Evolutionary conservation across 2,888 invertebrate genomes (phyloP).

Genomic region (Parochlus steinenii): DNA sequence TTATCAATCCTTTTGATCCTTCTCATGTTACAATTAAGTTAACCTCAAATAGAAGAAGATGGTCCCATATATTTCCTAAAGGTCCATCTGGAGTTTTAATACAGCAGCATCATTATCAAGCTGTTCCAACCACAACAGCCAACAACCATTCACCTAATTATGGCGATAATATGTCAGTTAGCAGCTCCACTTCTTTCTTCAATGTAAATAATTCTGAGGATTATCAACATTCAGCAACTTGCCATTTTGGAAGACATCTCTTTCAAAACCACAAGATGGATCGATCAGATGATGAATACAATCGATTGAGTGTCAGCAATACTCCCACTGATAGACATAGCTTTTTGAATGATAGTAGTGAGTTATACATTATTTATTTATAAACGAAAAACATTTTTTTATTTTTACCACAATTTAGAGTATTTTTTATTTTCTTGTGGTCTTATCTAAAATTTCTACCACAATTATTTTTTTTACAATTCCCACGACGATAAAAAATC

Average conservation of each 20-base stretch:
- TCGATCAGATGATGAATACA: constrained; percentile 8
- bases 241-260: constrained; percentile 13
- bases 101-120: constrained; percentile 87
- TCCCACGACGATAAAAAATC: too few species aligned
- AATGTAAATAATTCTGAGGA: constrained; percentile 20
- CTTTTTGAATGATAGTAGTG: constrained; percentile 6
- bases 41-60: constrained; percentile 84
- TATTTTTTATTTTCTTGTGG: too few species aligned
- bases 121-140: constrained; percentile 47
- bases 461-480: too few species aligned
- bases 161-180: constrained; percentile 14
- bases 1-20: constrained; percentile 97
- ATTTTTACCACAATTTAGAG: too few species aligned
- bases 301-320: constrained; percentile 6
- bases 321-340: constrained; percentile 3
- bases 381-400: too few species aligned
- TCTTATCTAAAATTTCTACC: too few species aligned
- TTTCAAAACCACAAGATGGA: too few species aligned
- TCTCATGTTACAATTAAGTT: constrained; percentile 92
- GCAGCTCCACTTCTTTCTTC: constrained; percentile 18
- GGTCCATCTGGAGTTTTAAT: constrained; percentile 81
- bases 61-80: constrained; percentile 99
- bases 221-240: constrained; percentile 25
- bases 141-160: constrained; percentile 15
- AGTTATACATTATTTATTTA: too few species aligned